Evolutionary conservation across 2,113 vertebrate genomes (phyloP), one percentile per base, ranked within the genome.

Genomic region (Ophiodon elongatus): DNA sequence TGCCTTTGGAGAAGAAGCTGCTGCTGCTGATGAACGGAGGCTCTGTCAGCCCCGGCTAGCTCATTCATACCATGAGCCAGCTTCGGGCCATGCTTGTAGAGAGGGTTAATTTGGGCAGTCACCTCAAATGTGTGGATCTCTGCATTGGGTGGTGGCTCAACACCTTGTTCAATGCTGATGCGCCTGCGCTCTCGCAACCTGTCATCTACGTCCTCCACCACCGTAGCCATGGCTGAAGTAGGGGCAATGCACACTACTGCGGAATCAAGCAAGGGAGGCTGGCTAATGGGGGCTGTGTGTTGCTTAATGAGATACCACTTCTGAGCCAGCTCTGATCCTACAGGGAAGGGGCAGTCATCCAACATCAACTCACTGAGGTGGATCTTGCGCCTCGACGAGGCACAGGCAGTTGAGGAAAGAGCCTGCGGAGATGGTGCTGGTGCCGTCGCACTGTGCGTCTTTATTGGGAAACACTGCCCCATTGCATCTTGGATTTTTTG

Each of bases 301-400:
- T 96, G 96, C 85, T 97, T 97, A 79, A 97, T 96, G 52, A 97
- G 94, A 93, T 96, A 90, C 96, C 96, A 97, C 69, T 96, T 97
- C 82, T 95, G 96, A 25, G 96, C 96, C 73, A 97, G 87, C 68
- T 97, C 96, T 0, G 96, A 96, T 57, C 94, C 96, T 0, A 94
- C 93, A 0, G 96, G 96, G 57, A 97, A 97, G 11, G 96, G 96
- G 77, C 96, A 97, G 73, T 95, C 93, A 39, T 97, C 96, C 89
- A 97, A 83, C 96, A 97, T 96, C 86, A 97, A 91, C 88, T 97
- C 96, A 63, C 96, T 96, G 17, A 97, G 91, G 82, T 96, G 96
- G 88, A 97, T 96, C 90, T 97, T 97, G 21, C 96, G 94, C 76
- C 89, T 93, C 0, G 95, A 95, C 56, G 94, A 92, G 33, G 84